These are phyloP conservation scores for Bombus picipes DNA, from an alignment of 1,140 invertebrate species.

Conservation along the genomic window DNA sequence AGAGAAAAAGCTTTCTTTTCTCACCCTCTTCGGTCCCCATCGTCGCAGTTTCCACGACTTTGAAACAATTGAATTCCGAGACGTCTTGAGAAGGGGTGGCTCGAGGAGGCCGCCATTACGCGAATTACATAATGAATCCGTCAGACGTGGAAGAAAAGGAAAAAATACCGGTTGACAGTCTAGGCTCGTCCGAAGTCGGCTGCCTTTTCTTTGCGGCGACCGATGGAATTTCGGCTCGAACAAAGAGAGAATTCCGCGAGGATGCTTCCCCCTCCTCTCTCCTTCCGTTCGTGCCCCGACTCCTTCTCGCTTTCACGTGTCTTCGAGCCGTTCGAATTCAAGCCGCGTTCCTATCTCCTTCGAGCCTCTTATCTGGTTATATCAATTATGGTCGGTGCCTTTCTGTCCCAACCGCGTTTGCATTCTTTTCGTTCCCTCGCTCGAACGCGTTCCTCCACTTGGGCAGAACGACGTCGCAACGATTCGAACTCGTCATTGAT, in stretches of 20 bases:
- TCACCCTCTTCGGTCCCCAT: not conserved
- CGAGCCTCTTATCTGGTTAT: constrained; percentile 57
- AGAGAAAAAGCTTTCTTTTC: not conserved
- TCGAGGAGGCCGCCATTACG: constrained; percentile 44
- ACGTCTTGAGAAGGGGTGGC: constrained; percentile 24
- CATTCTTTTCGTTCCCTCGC: constrained; percentile 51
- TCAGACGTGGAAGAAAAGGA: constrained; percentile 52
- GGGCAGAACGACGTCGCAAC: not conserved
- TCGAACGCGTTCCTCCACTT: not conserved
- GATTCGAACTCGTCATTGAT: not conserved
- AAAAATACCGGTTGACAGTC: constrained; percentile 48
- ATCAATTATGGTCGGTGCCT: constrained; percentile 60
- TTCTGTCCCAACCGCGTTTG: constrained; percentile 24
- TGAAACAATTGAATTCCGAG: constrained; percentile 62
- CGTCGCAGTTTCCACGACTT: constrained; percentile 33
- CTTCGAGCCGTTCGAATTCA: constrained; percentile 42
- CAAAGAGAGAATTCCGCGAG: constrained; percentile 37
- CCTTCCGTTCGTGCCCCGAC: too few relatives aligned
- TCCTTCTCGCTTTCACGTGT: not conserved
- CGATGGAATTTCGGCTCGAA: constrained; percentile 52
- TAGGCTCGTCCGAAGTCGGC: constrained; percentile 42
- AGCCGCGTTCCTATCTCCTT: constrained; percentile 32
- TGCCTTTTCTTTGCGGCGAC: constrained; percentile 41
- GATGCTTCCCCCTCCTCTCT: not conserved
- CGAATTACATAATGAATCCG: constrained; percentile 65